These are phyloP conservation scores for Limnephilus lunatus DNA, from an alignment of 2,888 invertebrate genomes.

Conservation along the genomic window DNA sequence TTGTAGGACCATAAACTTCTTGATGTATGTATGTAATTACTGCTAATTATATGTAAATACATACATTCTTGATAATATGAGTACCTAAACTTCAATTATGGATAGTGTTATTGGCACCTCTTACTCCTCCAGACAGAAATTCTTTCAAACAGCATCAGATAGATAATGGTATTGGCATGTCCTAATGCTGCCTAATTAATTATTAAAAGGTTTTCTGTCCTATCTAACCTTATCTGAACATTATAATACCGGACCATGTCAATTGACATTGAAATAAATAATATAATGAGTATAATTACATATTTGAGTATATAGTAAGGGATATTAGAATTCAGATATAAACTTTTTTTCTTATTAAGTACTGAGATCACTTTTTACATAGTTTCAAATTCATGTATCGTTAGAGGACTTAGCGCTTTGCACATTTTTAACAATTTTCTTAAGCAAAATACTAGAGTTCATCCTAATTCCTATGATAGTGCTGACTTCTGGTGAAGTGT, in stretches of 20 bases:
- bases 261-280: neutral
- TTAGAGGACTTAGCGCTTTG: slow-evolving; percentile 33
- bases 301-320: neutral
- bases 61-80: neutral
- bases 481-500: neutral
- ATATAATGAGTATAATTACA: neutral
- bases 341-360: neutral
- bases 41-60: too few relatives aligned
- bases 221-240: neutral
- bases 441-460: slow-evolving; percentile 41
- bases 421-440: slow-evolving; percentile 40
- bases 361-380: slow-evolving; percentile 39
- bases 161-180: neutral
- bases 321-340: slow-evolving; percentile 22
- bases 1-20: too few relatives aligned
- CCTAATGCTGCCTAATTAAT: neutral
- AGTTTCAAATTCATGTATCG: slow-evolving; percentile 41
- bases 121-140: neutral
- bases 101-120: neutral
- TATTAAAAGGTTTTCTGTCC: neutral
- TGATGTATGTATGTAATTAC: too few relatives aligned
- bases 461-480: slow-evolving; percentile 3
- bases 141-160: neutral
- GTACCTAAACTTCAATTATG: neutral
- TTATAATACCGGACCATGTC: neutral